A percentile compares a stretch with the other conserved stretches of the same genome.
Conservation (phyloP, 2,113 vertebrate species). For the Gracilinanus agilis region DNA sequence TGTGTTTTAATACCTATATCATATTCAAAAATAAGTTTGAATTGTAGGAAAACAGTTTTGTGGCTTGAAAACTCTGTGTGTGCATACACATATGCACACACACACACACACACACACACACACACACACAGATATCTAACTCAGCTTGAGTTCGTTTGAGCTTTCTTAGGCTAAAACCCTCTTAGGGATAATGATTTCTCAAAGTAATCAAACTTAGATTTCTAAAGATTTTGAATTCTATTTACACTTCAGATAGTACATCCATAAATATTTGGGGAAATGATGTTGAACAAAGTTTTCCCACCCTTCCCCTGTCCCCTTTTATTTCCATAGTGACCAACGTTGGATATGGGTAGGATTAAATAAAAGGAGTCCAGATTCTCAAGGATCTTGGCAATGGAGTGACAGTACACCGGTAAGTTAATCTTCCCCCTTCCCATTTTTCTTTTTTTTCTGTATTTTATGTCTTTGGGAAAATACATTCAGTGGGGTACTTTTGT, state of each 20-base stretch:
- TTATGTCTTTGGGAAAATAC: background rate
- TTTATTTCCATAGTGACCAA: slow-evolving; percentile 83
- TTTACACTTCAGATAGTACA: slow-evolving; percentile 15
- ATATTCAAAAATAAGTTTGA: no score
- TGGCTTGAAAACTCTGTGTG: no score
- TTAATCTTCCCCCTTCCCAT: slow-evolving; percentile 54
- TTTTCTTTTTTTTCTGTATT: background rate
- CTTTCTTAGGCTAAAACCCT: no score
- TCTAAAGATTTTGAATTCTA: slow-evolving; percentile 1
- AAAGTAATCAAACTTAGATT: background rate
- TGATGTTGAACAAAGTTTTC: slow-evolving; percentile 20
- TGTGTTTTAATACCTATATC: no score
- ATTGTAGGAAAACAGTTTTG: no score
- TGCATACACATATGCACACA: no score
- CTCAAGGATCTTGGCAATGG: slow-evolving; percentile 94
- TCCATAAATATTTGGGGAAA: slow-evolving; percentile 52
- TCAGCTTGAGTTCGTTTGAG: no score
- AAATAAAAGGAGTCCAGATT: slow-evolving; percentile 93
- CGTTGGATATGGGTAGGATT: slow-evolving; percentile 96
- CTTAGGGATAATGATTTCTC: no score
- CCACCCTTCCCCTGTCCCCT: slow-evolving; percentile 44
- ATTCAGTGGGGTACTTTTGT: background rate
- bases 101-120: no score
- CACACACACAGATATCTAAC: no score
- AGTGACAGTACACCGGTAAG: slow-evolving; percentile 94